Evolutionary conservation across 23 tunicate species (phyloP).

Genomic region (Aplidium turbinatum): DNA sequence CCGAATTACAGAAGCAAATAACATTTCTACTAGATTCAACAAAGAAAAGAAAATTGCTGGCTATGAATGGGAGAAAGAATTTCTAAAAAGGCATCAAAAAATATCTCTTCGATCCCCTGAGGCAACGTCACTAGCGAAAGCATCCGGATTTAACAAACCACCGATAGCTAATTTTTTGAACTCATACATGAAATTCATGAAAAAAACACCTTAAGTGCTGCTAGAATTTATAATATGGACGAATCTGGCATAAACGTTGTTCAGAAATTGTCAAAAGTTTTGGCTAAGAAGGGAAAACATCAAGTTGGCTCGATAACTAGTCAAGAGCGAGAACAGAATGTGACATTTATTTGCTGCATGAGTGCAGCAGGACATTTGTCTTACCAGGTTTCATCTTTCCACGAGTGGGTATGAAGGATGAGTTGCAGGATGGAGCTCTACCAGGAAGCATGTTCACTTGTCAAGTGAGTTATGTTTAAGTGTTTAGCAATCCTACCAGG

Average conservation of each 20-base stretch:
- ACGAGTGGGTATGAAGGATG: conserved; percentile 1
- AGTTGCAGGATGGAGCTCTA: conserved; percentile 35
- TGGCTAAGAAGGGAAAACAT: conserved; percentile 1
- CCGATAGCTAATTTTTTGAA: conserved; percentile 18
- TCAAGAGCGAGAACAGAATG: conserved; percentile 2
- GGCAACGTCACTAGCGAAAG: conserved; percentile 23
- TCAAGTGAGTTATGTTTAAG: conserved; percentile 20
- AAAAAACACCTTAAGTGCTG: conserved; percentile 1
- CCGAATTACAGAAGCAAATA: conserved; percentile 17
- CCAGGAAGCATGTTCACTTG: conserved; percentile 27
- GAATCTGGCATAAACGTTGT: conserved; percentile 3
- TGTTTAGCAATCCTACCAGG: no score
- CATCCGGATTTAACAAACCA: conserved; percentile 25
- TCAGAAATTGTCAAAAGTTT: conserved; percentile 17
- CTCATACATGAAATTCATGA: background rate
- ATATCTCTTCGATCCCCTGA: conserved; percentile 25
- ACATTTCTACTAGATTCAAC: conserved; percentile 16
- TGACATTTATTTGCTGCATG: conserved; percentile 4
- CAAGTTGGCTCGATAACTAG: conserved; percentile 20
- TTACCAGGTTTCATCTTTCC: conserved; percentile 12
- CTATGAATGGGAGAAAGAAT: no score
- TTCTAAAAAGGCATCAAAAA: conserved; percentile 22
- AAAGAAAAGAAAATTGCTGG: conserved; percentile 30
- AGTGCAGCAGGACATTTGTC: conserved; percentile 8
- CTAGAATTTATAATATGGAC: background rate